A percentile compares a stretch with the other conserved stretches of the same genome.
These are phyloP conservation scores for Calephelis perditalis DNA, from an alignment of 2,888 invertebrate species.

Conservation along the genomic window DNA sequence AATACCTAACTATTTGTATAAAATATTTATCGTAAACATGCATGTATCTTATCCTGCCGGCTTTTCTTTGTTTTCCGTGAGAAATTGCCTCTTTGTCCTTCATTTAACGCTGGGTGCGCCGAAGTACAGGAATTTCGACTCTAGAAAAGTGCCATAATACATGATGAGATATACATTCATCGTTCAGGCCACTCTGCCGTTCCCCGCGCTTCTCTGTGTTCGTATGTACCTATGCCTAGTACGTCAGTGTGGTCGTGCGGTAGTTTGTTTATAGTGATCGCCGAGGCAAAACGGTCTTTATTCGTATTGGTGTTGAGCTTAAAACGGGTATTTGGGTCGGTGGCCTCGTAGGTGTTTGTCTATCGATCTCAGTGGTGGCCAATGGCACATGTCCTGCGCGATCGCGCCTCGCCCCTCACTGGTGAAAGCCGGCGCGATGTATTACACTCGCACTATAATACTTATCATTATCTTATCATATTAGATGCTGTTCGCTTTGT, in stretches of 20 bases:
- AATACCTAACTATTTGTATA: constrained; percentile 42
- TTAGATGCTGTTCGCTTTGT: constrained; percentile 40
- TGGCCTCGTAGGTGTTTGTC: constrained; percentile 77
- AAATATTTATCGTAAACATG: constrained; percentile 46
- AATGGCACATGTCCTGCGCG: constrained; percentile 81
- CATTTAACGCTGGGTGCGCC: constrained; percentile 63
- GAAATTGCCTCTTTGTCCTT: constrained; percentile 73
- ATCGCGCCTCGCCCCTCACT: constrained; percentile 59
- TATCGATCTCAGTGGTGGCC: constrained; percentile 81
- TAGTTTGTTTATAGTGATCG: constrained; percentile 79
- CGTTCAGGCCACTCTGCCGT: constrained; percentile 55
- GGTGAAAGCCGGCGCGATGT: constrained; percentile 68
- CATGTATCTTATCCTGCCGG: constrained; percentile 56
- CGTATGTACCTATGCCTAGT: constrained; percentile 59
- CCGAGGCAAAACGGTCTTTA: constrained; percentile 58
- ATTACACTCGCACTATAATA: constrained; percentile 39
- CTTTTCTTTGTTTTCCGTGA: constrained; percentile 71
- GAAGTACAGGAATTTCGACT: constrained; percentile 70
- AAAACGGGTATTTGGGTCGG: constrained; percentile 67
- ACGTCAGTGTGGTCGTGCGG: constrained; percentile 64
- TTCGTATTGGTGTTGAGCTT: constrained; percentile 50
- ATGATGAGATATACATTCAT: constrained; percentile 61
- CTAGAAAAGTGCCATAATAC: constrained; percentile 73
- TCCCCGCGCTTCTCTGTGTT: constrained; percentile 59
- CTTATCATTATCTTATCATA: constrained; percentile 56